Conservation (phyloP, 1,140 invertebrate genomes). For the Nasonia giraulti region DNA sequence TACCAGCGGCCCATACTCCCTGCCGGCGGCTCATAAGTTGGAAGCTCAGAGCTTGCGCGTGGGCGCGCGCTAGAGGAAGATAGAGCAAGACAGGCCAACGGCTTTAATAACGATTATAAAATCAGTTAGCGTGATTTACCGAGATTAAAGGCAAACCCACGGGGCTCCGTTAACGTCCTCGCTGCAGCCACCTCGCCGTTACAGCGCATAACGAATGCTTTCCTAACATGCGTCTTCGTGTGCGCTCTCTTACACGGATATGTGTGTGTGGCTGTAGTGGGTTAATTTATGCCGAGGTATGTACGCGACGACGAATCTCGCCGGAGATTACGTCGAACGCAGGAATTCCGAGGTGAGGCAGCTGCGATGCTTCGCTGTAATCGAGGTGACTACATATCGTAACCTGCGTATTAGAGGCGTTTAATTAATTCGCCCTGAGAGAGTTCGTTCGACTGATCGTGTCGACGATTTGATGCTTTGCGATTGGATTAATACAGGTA, state of each 20-base stretch:
- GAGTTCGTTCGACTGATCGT: neutral
- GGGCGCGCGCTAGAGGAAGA: neutral
- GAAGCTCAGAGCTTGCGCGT: neutral
- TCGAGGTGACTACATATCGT: too few species aligned
- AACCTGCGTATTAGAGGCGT: neutral
- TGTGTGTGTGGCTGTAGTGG: too few species aligned
- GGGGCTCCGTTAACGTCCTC: slow-evolving; percentile 31
- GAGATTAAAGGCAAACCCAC: slow-evolving; percentile 56
- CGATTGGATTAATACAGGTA: neutral
- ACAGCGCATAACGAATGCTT: slow-evolving; percentile 49
- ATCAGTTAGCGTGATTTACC: slow-evolving; percentile 56
- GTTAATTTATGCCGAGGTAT: neutral
- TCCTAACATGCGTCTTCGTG: slow-evolving; percentile 47
- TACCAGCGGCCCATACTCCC: neutral
- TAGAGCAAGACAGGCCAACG: neutral
- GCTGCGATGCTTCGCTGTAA: too few species aligned
- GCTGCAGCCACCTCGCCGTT: neutral
- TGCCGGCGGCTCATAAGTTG: neutral
- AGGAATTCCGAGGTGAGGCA: slow-evolving; percentile 31
- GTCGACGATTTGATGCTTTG: neutral
- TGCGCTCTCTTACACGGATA: neutral
- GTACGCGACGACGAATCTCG: slow-evolving; percentile 36
- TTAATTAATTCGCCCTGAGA: neutral
- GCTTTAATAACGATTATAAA: slow-evolving; percentile 59
- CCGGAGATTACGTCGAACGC: slow-evolving; percentile 14